Base-by-base conservation (phyloP, 1,140 invertebrate species). In the Parapsyche elsis region DNA sequence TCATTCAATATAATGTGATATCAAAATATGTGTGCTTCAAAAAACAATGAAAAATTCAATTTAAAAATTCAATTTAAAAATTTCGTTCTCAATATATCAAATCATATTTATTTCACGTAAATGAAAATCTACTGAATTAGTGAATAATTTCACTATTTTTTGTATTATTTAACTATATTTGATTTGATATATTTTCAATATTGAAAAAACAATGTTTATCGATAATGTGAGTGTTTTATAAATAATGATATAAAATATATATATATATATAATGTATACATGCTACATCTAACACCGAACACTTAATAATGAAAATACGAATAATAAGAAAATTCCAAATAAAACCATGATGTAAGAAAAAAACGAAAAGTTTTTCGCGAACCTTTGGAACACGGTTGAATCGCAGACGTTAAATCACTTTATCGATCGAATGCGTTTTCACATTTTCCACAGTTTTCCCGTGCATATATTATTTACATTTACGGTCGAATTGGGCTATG, bases 261-360 rank as follows among this genome's bases (percentile, higher is more conserved):
- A 19, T 4, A 74, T 49, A 74, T 74, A 2, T 74, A 10, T 4
- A 38, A 76, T 49, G 23, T 76, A 59, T 53, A 44, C 75, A 77
- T 77, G 75, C 75, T 77, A 77, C 75, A 77, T 77, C 75, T 77
- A 77, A 77, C 75, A 77, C 59, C 75, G 75, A 77, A 77, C 75
- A 77, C 24, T 77, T 64, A 77, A 64, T 45, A 77, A 45, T 49
- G 45, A 75, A 10, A 74, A 74, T 74, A 49, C 5, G 26, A 71
- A 38, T 16, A 67, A 67, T 23, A 23, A 67, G 19, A 67, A 67
- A 23, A 67, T 23, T 19, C 7, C 12, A 23, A 67, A 67, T 16
- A 16, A 67, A 67, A 67, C 61, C 10, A 23, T 23, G 61, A 67
- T 16, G 12, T 12, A 53, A 53, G 12, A 53, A 53, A 5, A 53